Evolutionary conservation across 1,140 invertebrate genomes (phyloP).

Genomic region (Epicauta chinensis): DNA sequence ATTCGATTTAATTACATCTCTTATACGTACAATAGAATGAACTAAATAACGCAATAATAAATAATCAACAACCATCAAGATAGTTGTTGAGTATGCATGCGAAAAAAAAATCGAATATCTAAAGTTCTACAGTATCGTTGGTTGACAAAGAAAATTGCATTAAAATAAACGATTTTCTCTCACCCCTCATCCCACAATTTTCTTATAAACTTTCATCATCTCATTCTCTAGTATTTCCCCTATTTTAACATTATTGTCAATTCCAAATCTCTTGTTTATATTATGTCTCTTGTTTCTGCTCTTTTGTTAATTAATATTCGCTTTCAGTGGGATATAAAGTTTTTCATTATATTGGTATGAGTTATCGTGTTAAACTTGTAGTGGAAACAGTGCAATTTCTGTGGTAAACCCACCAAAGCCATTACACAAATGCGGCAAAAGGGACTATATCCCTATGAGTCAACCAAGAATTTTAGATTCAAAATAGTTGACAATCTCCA

Average conservation of each 20-base stretch:
- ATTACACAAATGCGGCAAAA: conserved; percentile 12
- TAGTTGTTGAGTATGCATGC: conserved; percentile 5
- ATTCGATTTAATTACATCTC: conserved; percentile 7
- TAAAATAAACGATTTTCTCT: conserved; percentile 7
- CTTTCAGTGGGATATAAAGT: conserved; percentile 11
- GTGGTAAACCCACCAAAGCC: conserved; percentile 14
- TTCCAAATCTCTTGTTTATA: no score
- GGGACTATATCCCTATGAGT: no score
- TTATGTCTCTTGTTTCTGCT: no score
- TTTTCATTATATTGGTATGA: conserved; percentile 16
- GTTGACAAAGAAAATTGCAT: conserved; percentile 1
- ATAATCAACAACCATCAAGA: conserved; percentile 12
- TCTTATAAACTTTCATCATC: no score
- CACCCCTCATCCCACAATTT: no score
- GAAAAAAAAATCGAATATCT: conserved; percentile 1
- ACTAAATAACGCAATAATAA: conserved; percentile 11
- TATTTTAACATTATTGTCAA: no score
- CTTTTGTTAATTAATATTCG: conserved; percentile 13
- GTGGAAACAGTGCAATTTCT: conserved; percentile 11
- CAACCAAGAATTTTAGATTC: no score
- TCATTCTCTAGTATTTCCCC: no score
- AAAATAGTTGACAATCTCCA: no score
- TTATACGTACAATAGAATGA: conserved; percentile 4
- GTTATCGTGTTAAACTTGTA: conserved; percentile 16
- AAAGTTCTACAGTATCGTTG: background rate